Percentiles rank a stretch among this genome's conserved stretches.
These are phyloP conservation scores for Pseudotriccus pelzelni DNA, from an alignment of 2,797 vertebrate species.

Conservation along the genomic window DNA sequence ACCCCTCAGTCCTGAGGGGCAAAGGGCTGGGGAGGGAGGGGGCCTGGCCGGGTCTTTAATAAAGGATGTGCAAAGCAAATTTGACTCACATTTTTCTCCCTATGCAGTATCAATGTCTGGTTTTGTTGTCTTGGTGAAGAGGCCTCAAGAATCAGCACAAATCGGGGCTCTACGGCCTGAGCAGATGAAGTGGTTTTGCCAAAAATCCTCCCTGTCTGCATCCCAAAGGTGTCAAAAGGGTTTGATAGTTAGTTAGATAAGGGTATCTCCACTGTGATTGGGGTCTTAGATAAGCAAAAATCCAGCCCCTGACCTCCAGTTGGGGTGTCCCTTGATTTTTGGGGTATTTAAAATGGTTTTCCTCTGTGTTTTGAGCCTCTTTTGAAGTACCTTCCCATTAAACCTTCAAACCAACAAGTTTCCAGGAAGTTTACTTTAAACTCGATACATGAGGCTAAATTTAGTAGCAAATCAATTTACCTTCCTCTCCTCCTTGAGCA, in stretches of 20 bases:
- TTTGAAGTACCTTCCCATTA: background rate
- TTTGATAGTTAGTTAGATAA: background rate
- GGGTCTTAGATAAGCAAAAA: background rate
- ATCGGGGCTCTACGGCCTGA: accelerated
- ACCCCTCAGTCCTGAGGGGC: no score
- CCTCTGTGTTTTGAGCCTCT: background rate
- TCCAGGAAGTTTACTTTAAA: slow-evolving; percentile 13
- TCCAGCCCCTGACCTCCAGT: no score
- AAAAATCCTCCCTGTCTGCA: background rate
- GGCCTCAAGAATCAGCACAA: background rate
- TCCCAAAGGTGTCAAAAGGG: background rate
- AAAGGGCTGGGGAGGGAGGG: background rate
- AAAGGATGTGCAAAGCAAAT: background rate
- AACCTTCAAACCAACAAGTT: background rate
- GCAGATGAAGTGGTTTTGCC: accelerated
- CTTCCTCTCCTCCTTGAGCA: background rate
- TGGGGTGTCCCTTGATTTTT: accelerated
- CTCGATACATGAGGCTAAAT: background rate
- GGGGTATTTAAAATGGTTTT: background rate
- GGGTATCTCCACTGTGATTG: accelerated
- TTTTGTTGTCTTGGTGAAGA: background rate
- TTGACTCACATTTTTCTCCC: background rate
- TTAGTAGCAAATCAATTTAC: background rate
- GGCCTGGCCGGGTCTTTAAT: accelerated
- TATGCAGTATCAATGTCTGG: background rate